These are phyloP conservation scores for Nyleta sp. DNA, from an alignment of 2,888 invertebrate genomes.

Conservation along the genomic window DNA sequence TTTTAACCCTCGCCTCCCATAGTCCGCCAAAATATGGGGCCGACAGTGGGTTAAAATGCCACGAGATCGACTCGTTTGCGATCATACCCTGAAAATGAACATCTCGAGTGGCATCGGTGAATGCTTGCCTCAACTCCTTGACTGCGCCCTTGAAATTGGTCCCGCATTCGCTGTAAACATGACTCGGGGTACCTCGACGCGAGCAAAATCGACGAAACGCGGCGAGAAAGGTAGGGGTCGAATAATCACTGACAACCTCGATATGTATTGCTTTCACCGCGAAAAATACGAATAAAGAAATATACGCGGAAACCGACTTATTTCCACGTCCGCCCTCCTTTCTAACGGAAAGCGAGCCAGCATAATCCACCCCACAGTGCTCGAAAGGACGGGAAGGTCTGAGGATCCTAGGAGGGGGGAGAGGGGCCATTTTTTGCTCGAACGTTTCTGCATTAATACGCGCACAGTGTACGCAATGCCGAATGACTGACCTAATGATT, in stretches of 20 bases:
- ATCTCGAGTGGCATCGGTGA: neutral
- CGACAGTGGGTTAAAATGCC: too few relatives aligned
- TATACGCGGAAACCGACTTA: neutral
- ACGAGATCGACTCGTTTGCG: neutral
- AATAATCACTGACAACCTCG: neutral
- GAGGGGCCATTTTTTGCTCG: neutral
- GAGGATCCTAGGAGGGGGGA: neutral
- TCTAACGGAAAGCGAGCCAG: neutral
- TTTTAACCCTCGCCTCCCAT: slow-evolving; percentile 1
- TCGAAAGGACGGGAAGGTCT: slow-evolving; percentile 2
- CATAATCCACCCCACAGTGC: slow-evolving; percentile 14
- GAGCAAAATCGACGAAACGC: neutral
- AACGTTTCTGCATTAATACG: neutral
- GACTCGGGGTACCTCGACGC: neutral
- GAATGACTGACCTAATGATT: neutral
- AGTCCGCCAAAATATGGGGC: neutral
- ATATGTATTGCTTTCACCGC: neutral
- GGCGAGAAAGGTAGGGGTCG: neutral
- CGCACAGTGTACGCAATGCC: neutral
- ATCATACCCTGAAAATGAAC: neutral
- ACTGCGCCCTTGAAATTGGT: slow-evolving; percentile 2
- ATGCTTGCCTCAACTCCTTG: slow-evolving; percentile 10
- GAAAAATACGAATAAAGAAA: neutral
- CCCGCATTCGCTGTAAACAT: neutral
- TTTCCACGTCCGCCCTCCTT: neutral